Evolutionary conservation across 2,888 invertebrate species (phyloP).

Genomic region (Sphaerophoria rueppellii): DNA sequence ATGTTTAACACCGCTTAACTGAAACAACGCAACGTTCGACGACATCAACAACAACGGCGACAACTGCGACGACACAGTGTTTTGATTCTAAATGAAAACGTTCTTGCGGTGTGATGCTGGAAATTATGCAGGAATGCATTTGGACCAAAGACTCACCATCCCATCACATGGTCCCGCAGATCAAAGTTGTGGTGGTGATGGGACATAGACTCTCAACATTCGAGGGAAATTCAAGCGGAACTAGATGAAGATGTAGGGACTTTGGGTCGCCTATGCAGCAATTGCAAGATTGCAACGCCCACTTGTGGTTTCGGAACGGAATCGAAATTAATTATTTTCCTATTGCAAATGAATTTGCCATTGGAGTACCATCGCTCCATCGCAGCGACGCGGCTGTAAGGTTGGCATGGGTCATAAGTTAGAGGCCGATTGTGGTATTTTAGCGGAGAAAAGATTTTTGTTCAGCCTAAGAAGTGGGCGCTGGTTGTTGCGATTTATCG

Average conservation of each 20-base stretch:
- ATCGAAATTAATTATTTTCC: slow-evolving; percentile 71
- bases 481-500: not conserved
- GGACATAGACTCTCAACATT: slow-evolving; percentile 21
- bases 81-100: slow-evolving; percentile 61
- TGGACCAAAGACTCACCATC: slow-evolving; percentile 36
- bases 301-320: slow-evolving; percentile 50
- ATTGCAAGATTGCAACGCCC: slow-evolving; percentile 53
- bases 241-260: slow-evolving; percentile 69
- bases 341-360: slow-evolving; percentile 67
- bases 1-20: slow-evolving; percentile 69
- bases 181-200: not conserved
- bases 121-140: slow-evolving; percentile 66
- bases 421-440: slow-evolving; percentile 63
- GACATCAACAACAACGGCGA: not conserved
- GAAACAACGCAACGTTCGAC: slow-evolving; percentile 12
- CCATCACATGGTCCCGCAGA: slow-evolving; percentile 4
- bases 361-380: slow-evolving; percentile 40
- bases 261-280: slow-evolving; percentile 14
- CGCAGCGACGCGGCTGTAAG: not conserved
- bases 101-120: slow-evolving; percentile 48
- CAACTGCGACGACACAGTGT: slow-evolving; percentile 9
- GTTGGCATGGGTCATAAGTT: slow-evolving; percentile 69
- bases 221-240: slow-evolving; percentile 38
- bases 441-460: slow-evolving; percentile 28
- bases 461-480: slow-evolving; percentile 42